These are phyloP conservation scores for Cuniculus paca DNA, from an alignment of 2,797 vertebrate species.

Conservation along the genomic window DNA sequence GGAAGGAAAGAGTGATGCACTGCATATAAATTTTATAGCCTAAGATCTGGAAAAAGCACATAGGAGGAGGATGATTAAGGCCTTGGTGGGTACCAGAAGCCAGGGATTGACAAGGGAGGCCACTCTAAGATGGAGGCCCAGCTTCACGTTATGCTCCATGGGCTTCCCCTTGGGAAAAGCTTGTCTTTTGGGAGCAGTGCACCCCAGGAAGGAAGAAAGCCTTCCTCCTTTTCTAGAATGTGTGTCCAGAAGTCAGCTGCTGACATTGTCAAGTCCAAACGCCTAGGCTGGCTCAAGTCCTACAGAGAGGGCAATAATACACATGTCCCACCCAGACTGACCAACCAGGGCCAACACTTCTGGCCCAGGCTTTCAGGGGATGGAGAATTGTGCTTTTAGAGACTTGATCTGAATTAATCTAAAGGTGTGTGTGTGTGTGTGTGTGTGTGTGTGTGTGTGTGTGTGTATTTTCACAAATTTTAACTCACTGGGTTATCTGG, in stretches of 20 bases:
- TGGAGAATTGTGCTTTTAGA: background rate
- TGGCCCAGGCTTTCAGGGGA: background rate
- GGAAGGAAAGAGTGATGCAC: background rate
- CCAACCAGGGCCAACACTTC: background rate
- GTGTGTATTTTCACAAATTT: background rate
- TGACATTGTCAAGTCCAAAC: background rate
- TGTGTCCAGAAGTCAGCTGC: background rate
- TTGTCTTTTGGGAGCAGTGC: background rate
- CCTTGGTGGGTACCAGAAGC: background rate
- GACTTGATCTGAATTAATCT: background rate
- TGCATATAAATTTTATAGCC: background rate
- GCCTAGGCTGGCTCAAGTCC: background rate
- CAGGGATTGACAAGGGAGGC: background rate
- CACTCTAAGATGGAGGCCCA: background rate
- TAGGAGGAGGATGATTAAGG: accelerated
- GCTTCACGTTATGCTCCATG: accelerated
- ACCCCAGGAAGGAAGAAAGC: background rate
- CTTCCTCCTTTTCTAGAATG: too few relatives aligned
- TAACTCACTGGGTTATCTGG: background rate
- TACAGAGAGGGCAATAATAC: background rate
- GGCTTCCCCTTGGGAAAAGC: background rate
- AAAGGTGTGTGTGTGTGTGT: too few relatives aligned
- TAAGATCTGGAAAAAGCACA: accelerated
- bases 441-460: background rate
- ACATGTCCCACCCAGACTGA: too few relatives aligned